These are phyloP conservation scores for Arbacia lixula DNA, from an alignment of 53 echinoderm and acorn worm species.

Conservation along the genomic window DNA sequence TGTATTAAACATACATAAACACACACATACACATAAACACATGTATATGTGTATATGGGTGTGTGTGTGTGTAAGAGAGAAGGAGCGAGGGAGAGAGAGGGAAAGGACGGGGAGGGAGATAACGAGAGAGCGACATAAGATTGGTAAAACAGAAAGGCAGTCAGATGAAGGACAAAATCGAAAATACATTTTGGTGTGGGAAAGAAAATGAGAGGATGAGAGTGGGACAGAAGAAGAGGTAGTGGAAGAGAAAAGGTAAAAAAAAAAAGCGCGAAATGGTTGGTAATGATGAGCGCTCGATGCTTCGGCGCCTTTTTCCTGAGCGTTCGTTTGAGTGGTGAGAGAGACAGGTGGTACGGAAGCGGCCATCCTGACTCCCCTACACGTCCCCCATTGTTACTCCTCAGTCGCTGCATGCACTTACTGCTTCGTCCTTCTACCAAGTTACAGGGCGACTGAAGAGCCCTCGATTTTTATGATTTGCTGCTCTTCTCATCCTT, in stretches of 20 bases:
- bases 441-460: too few relatives aligned
- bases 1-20: too few relatives aligned
- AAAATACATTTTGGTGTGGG: too few relatives aligned
- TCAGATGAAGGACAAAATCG: too few relatives aligned
- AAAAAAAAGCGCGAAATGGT: too few relatives aligned
- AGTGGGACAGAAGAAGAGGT: not conserved
- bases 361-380: slow-evolving; percentile 7
- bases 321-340: not conserved
- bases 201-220: not conserved
- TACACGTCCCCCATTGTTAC: slow-evolving; percentile 40
- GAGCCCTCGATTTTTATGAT: too few relatives aligned
- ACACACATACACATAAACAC: too few relatives aligned
- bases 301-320: slow-evolving; percentile 36
- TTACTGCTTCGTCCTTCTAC: slow-evolving; percentile 6
- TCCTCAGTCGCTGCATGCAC: not conserved
- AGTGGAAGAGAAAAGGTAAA: not conserved
- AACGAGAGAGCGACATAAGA: not conserved
- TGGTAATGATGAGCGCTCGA: not conserved
- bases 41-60: too few relatives aligned
- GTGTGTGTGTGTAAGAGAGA: not conserved
- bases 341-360: slow-evolving; percentile 32
- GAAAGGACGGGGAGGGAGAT: not conserved
- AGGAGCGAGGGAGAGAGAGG: not conserved
- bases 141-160: not conserved
- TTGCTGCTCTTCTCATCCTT: too few relatives aligned